phyloP scores from a whole-genome alignment of 2,888 invertebrate species.

The Octodonta nipae region DNA sequence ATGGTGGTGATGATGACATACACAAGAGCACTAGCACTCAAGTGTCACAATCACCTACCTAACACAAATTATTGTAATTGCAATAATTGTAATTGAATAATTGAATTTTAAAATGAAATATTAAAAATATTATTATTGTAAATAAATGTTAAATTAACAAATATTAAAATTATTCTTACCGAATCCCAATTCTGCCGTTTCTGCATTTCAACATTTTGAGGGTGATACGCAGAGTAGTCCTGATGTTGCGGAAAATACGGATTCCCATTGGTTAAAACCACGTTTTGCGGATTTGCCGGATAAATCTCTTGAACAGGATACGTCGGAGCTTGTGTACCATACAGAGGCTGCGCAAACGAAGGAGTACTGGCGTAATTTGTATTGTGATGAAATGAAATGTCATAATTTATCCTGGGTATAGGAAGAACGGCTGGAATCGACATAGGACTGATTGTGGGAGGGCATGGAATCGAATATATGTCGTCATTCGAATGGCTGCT shows the following conservation, averaged over 20 bases:
- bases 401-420: conserved; percentile 28
- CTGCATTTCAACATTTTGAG: conserved; percentile 10
- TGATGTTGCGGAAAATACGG: conserved; percentile 20
- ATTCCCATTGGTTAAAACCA: conserved; percentile 21
- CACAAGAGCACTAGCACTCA: too few species aligned
- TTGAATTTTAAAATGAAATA: too few species aligned
- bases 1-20: too few species aligned
- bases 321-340: conserved; percentile 9
- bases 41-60: too few species aligned
- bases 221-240: neutral
- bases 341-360: conserved; percentile 11
- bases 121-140: too few species aligned
- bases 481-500: conserved; percentile 27
- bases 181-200: conserved; percentile 20
- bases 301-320: conserved; percentile 19
- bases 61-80: too few species aligned
- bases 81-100: too few species aligned
- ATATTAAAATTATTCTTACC: too few species aligned
- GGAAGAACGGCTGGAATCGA: conserved; percentile 29
- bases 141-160: too few species aligned
- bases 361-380: conserved; percentile 11
- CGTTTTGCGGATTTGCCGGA: conserved; percentile 10
- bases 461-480: conserved; percentile 26
- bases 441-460: conserved; percentile 26
- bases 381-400: conserved; percentile 26